Conservation (phyloP, 2,113 vertebrate genomes). For the Perccottus glenii region DNA sequence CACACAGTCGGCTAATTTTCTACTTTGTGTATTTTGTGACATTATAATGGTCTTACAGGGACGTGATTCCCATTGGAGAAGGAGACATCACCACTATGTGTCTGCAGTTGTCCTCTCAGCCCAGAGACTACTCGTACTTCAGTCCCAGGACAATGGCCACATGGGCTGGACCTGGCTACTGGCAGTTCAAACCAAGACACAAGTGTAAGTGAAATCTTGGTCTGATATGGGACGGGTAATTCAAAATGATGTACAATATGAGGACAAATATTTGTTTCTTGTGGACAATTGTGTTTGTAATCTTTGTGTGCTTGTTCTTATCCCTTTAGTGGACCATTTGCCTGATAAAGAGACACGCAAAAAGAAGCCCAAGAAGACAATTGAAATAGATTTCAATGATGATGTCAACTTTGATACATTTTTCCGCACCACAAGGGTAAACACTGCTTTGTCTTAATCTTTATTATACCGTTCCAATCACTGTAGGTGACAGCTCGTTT, state of each 20-base stretch:
- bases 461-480: not conserved
- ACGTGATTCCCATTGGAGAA: constrained; percentile 73
- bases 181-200: constrained; percentile 89
- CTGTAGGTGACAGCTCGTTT: too few species aligned
- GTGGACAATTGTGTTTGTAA: not conserved
- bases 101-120: constrained; percentile 87
- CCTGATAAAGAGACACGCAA: constrained; percentile 81
- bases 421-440: constrained; percentile 87
- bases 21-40: not conserved
- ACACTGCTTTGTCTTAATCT: constrained; percentile 1
- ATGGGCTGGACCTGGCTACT: constrained; percentile 96
- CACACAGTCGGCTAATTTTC: constrained; percentile 2
- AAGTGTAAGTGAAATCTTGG: constrained; percentile 77
- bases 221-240: not conserved
- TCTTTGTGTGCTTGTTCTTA: not conserved
- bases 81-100: constrained; percentile 88
- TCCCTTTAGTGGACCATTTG: constrained; percentile 76
- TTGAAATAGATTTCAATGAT: constrained; percentile 87
- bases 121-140: constrained; percentile 97
- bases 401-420: constrained; percentile 83
- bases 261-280: not conserved
- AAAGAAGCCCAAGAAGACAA: constrained; percentile 79
- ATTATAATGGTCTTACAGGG: constrained; percentile 36
- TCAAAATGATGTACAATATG: too few species aligned
- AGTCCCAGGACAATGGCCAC: constrained; percentile 91